phyloP scores from a whole-genome alignment of 2,113 vertebrate species.

The Centropus bengalensis region DNA sequence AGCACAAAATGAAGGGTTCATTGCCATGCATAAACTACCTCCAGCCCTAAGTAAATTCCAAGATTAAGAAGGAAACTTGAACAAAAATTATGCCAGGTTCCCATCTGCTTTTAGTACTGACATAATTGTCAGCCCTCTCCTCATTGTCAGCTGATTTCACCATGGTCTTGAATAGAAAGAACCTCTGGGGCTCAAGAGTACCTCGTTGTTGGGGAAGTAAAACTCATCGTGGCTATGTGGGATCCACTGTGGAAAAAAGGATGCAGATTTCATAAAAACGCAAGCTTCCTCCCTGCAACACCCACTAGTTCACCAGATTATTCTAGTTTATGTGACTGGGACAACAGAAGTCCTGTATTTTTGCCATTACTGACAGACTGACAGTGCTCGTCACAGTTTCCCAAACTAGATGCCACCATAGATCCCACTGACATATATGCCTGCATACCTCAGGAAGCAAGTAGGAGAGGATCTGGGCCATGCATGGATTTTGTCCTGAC shows the following conservation, averaged over 20 bases:
- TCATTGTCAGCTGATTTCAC: background rate
- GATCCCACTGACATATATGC: background rate
- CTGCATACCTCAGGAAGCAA: background rate
- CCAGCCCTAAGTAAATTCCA: background rate
- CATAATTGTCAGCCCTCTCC: background rate
- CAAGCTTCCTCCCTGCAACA: background rate
- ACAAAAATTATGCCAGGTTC: background rate
- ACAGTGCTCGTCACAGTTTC: background rate
- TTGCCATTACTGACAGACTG: background rate
- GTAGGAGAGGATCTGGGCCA: background rate
- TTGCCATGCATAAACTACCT: background rate
- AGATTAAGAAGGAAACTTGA: background rate
- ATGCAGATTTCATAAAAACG: background rate
- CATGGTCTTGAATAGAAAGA: background rate
- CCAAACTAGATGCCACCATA: background rate
- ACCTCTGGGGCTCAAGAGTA: too few species aligned
- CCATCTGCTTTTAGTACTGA: background rate
- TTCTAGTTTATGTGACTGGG: background rate
- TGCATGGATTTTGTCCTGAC: background rate
- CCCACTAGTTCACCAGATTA: background rate
- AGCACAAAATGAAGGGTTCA: background rate
- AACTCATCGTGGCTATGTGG: background rate
- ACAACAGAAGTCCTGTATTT: background rate
- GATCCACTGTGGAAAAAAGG: fast-evolving
- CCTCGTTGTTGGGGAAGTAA: background rate